Conservation (phyloP, 2,113 vertebrate species). For the Phalacrocorax carbo region DNA sequence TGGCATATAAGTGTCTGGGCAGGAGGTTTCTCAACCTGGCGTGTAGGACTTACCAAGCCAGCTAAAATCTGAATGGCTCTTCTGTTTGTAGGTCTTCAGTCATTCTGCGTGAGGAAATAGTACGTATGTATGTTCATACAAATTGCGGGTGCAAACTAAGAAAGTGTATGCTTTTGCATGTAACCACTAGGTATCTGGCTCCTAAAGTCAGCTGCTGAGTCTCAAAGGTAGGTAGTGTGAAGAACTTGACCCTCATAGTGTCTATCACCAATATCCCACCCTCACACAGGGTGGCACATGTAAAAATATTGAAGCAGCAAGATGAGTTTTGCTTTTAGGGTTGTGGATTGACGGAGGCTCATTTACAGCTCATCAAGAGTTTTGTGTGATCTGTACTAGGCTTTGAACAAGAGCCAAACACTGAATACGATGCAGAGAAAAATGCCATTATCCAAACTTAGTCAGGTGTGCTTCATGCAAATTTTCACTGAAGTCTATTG, state of each 20-base stretch:
- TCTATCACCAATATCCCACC: not conserved
- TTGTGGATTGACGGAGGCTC: constrained; percentile 7
- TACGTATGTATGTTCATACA: not conserved
- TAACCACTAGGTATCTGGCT: not conserved
- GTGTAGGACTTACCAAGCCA: not conserved
- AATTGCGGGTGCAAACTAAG: not conserved
- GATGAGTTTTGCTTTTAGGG: not conserved
- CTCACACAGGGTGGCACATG: not conserved
- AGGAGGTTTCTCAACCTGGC: not conserved
- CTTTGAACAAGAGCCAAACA: constrained; percentile 59
- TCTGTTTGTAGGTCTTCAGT: not conserved
- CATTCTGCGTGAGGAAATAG: not conserved
- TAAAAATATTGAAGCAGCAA: not conserved
- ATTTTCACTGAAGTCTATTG: constrained; percentile 33
- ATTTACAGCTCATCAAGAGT: constrained; percentile 53
- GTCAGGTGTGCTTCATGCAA: constrained; percentile 47
- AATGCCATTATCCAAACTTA: constrained; percentile 8
- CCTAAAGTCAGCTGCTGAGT: not conserved
- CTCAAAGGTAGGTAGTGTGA: not conserved
- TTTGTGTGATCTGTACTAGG: not conserved
- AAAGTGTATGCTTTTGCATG: not conserved
- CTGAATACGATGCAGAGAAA: constrained; percentile 15
- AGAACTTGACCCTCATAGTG: not conserved
- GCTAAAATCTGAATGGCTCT: not conserved
- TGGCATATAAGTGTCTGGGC: not conserved